Base-by-base conservation (phyloP, 2,113 vertebrate species). In the Gallinago media region DNA sequence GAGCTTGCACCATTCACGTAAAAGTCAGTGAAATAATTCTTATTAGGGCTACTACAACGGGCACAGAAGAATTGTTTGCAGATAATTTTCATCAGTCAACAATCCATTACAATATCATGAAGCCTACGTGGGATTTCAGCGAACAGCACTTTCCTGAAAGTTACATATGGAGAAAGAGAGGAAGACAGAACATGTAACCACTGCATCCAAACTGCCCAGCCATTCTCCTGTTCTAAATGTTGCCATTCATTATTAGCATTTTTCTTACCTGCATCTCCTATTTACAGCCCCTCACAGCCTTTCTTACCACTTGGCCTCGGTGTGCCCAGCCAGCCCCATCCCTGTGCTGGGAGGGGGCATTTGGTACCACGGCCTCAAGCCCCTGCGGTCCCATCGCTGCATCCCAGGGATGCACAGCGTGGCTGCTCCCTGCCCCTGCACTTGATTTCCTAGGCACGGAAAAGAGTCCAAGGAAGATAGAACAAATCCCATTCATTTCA, bases 101-200 rank as follows among this genome's bases (percentile, higher is more conserved):
- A 91, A 46, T 79, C 65, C 17, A 19, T 59, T 67, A 47, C 3
- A 5, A 16, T 36, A 52, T 47, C 21, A 16, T 11, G 29, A 25
- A 72, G 5, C 38, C 56, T 52, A n/a, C 29, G 55, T n/a, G 25
- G 17, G 40, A 91, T 62, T 66, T 62, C 56, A 76, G 13, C n/a
- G 25, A 80, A 52, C 16, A 47, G 14, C 29, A 4, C 44, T 55
- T 88, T 61, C 52, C 34, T 42, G 8, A 68, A 80, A 63, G 17
- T 12, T 50, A 12, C 0, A 0, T 15, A 2, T 2, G 44, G 23
- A 18, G 38, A 42, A 67, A 66, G 62, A 50, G 20, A 63, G 3
- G n/a, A 87, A 17, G 15, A 56, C 32, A 50, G 44, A 75, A 52
- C n/a, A 44, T 1, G 0, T 49, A 32, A 67, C 49, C 21, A 38